A percentile compares a stretch with the other conserved stretches of the same genome.
Conservation (phyloP, 2,797 vertebrate genomes). For the Capromys pilorides region DNA sequence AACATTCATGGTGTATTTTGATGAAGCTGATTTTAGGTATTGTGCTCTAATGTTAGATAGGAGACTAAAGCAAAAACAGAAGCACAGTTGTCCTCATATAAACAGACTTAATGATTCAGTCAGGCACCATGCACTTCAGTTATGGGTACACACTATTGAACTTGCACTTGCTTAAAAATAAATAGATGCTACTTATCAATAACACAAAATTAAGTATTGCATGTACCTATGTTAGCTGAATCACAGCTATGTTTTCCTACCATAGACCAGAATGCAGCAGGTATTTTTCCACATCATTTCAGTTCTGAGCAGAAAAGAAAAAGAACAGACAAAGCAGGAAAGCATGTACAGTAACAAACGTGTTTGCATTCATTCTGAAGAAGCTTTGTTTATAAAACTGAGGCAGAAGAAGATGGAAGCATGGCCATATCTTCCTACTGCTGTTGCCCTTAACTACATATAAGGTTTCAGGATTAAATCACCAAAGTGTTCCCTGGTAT, state of each 20-base stretch:
- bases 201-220: slow-evolving; percentile 9
- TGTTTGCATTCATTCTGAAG: background rate
- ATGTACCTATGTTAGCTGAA: background rate
- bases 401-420: background rate
- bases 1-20: background rate
- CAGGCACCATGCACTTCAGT: background rate
- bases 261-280: slow-evolving; percentile 21
- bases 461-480: background rate
- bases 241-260: slow-evolving; percentile 56
- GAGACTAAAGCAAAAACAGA: background rate
- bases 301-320: background rate
- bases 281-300: slow-evolving; percentile 51
- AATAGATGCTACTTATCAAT: slow-evolving; percentile 38
- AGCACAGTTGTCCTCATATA: background rate
- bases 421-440: background rate
- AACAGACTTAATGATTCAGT: background rate
- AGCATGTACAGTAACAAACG: background rate
- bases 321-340: background rate
- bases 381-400: background rate
- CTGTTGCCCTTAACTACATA: background rate
- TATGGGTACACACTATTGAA: background rate
- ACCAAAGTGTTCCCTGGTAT: background rate
- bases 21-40: background rate
- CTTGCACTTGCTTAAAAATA: slow-evolving; percentile 46
- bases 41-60: background rate